phyloP scores from a whole-genome alignment of 2,797 vertebrate genomes.

The Cichlasoma orientale region DNA sequence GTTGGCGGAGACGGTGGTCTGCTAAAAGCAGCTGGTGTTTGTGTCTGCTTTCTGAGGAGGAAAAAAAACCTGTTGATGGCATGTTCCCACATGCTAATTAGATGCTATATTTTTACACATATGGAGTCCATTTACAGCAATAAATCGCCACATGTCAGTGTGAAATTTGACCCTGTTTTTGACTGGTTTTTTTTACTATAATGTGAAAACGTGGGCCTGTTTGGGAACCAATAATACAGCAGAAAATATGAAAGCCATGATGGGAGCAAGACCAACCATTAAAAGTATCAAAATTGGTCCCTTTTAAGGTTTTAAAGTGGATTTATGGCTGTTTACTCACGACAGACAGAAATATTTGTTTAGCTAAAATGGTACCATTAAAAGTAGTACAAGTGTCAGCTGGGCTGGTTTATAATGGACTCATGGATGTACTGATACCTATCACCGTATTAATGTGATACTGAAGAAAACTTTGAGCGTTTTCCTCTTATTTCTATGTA shows the following conservation, averaged over 20 bases:
- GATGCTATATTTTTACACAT: background rate
- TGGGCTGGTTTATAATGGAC: background rate
- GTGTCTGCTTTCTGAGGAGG: background rate
- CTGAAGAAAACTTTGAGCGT: background rate
- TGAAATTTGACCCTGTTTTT: conserved; percentile 1
- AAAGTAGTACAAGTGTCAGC: background rate
- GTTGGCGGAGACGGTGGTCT: background rate
- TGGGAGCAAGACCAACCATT: background rate
- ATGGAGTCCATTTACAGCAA: background rate
- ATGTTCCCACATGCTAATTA: conserved; percentile 1
- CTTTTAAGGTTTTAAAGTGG: background rate
- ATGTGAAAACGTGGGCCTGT: background rate
- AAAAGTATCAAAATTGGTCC: background rate
- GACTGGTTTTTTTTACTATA: background rate
- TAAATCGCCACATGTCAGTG: background rate
- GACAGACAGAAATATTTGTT: background rate
- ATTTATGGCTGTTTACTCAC: background rate
- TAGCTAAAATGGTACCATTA: background rate
- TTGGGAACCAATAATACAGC: background rate
- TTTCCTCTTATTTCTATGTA: background rate
- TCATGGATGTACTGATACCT: background rate
- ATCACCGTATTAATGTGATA: background rate
- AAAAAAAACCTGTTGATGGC: background rate
- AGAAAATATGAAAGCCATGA: background rate
- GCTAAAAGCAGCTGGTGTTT: conserved; percentile 25